Evolutionary conservation across 2,888 invertebrate species (phyloP), one percentile per base, ranked within the genome.

Genomic region (Conus canariensis): DNA sequence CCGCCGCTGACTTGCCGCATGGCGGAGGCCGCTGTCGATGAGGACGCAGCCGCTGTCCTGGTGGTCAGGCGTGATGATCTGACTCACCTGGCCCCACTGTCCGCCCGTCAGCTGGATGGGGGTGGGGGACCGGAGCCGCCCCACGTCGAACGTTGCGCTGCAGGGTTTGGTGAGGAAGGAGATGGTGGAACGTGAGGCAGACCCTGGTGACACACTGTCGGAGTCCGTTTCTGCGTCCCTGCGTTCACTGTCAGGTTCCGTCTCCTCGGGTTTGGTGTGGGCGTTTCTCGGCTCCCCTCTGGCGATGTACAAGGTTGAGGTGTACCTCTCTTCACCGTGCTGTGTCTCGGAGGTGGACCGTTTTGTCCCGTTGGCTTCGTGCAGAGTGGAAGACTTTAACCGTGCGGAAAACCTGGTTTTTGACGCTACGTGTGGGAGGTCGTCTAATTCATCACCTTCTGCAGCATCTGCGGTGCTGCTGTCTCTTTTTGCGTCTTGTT

Each of bases 31-130:
- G 16, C 12, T 80, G 8, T 56, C 82, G 25, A 56, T 10, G n/a
- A 10, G 10, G 22, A 56, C 82, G 19, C 10, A 25, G 19, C 22
- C 58, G 22, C 25, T 8, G 22, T 83, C 22, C 5, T 56, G 25
- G 56, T 16, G n/a, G 9, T 56, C 9, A 5, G 82, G 56, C 7
- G 82, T 58, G 58, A 16, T 82, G 22, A 82, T 9, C 22, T 82
- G 82, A 58, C 82, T 82, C 56, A 58, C 82, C 82, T 82, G 82
- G 1, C 58, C 82, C 82, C 82, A 83, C 19, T 83, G 82, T 0
- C 82, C 82, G 9, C 22, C 56, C 58, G 82, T 83, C 82, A 83
- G 56, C 25, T 19, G 82, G 25, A 58, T 58, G 19, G 58, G 58
- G 25, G 82, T 58, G 25, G 82, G 56, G 9, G 82, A 58, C 7